Base-by-base conservation (phyloP, 2,888 invertebrate species). In the Hydraecia micacea region DNA sequence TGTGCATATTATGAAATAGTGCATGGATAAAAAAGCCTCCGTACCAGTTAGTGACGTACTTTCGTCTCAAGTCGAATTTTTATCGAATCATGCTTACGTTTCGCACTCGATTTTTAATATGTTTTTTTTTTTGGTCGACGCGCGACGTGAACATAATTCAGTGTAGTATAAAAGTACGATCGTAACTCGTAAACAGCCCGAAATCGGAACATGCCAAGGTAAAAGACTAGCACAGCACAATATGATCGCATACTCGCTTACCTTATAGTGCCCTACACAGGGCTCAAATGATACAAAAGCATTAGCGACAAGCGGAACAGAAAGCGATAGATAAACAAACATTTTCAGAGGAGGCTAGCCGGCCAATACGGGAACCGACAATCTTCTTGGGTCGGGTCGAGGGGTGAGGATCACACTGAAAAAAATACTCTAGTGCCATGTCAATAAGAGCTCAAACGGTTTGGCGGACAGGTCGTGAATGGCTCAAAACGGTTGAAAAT, bases 401-500 rank as follows among this genome's bases (percentile, higher is more conserved):
- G 97, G 97, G 97, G 97, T 97, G 96, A 95, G 96, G 96, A 95
- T 93, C 93, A 96, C 97, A 97, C 97, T 97, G 97, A 96, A 97
- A 97, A 96, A 96, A 95, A 96, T 95, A 96, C 95, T 97, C 97
- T 97, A 97, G 95, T 95, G 97, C 97, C 96, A 96, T 93, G 94
- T 96, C 95, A 94, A 95, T 95, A 95, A 94, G 95, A 96, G 95
- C 96, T 91, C 93, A 92, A 94, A 94, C 92, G 92, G 95, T 95
- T 94, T 93, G 96, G 95, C 95, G 92, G 94, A 93, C 92, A 94
- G 92, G 93, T 93, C 87, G 91, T 84, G 84, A 83, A 86, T 86
- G 84, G 85, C 79, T 87, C 85, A 87, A 89, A 86, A 88, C 84
- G 83, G 82, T 87, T 81, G 77, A 84, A 86, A 87, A 85, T 86